A percentile compares a stretch with the other conserved stretches of the same genome.
Evolutionary conservation across 2,888 invertebrate species (phyloP).

Genomic region (Tenthredo amoena): DNA sequence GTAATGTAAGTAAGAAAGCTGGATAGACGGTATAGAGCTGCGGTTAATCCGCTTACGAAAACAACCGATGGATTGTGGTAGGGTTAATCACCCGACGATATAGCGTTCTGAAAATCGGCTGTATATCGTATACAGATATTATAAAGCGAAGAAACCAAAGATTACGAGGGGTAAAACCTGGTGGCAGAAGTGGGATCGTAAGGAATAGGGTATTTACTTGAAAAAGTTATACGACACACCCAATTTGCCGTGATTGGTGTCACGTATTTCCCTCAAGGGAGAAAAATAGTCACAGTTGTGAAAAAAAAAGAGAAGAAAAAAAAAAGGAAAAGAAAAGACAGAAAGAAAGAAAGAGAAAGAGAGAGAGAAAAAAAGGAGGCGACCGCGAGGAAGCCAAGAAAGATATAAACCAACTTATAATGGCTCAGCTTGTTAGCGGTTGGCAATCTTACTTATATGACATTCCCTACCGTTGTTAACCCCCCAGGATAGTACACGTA

Average conservation of each 20-base stretch:
- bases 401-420: slow-evolving; percentile 47
- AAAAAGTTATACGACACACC: slow-evolving; percentile 26
- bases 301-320: not conserved
- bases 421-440: slow-evolving; percentile 48
- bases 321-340: not conserved
- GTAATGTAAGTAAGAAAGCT: not conserved
- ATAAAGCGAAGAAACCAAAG: not conserved
- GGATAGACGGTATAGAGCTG: not conserved
- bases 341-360: not conserved
- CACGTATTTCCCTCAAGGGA: slow-evolving; percentile 5
- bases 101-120: not conserved
- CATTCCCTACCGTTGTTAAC: slow-evolving; percentile 18
- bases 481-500: not conserved
- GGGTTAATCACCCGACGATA: not conserved
- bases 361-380: not conserved
- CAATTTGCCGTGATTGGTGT: slow-evolving; percentile 39
- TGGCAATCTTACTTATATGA: slow-evolving; percentile 23
- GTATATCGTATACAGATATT: not conserved
- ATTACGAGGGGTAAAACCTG: not conserved
- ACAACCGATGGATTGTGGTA: slow-evolving; percentile 18
- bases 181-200: not conserved
- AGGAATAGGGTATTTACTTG: slow-evolving; percentile 20
- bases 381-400: slow-evolving; percentile 32
- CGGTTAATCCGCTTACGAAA: slow-evolving; percentile 32
- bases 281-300: not conserved